A percentile compares a stretch with the other conserved stretches of the same genome.
These are phyloP conservation scores for Rhyzopertha dominica DNA, from an alignment of 1,140 invertebrate species.

Conservation along the genomic window DNA sequence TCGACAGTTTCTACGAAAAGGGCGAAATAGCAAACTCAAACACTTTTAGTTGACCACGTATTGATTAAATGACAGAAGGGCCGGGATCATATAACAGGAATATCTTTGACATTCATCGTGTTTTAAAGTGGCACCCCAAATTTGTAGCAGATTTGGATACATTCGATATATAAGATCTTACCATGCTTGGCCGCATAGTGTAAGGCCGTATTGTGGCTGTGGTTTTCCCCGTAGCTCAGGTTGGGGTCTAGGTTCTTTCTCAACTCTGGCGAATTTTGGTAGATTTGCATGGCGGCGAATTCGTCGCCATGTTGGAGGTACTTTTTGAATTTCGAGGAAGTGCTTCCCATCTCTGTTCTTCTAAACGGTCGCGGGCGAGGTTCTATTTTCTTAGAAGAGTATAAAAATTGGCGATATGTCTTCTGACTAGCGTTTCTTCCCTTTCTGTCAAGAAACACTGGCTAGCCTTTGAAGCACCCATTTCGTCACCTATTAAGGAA, in stretches of 20 bases:
- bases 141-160: too few relatives aligned
- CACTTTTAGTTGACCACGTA: too few relatives aligned
- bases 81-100: too few relatives aligned
- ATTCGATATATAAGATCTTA: too few relatives aligned
- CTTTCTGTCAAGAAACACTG: slow-evolving; percentile 37
- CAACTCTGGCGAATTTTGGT: slow-evolving; percentile 58
- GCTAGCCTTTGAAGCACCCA: slow-evolving; percentile 21
- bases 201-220: slow-evolving; percentile 63
- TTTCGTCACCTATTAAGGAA: slow-evolving; percentile 27
- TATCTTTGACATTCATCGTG: too few relatives aligned
- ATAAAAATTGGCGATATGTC: slow-evolving; percentile 27
- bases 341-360: slow-evolving; percentile 55
- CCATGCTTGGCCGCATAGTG: slow-evolving; percentile 65
- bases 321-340: slow-evolving; percentile 66
- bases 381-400: not conserved
- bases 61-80: too few relatives aligned
- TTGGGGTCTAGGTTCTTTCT: slow-evolving; percentile 65
- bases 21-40: too few relatives aligned
- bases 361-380: slow-evolving; percentile 12
- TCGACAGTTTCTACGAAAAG: too few relatives aligned
- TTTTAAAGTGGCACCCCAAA: too few relatives aligned
- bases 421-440: slow-evolving; percentile 14
- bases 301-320: slow-evolving; percentile 69
- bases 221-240: slow-evolving; percentile 62
- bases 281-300: slow-evolving; percentile 61